phyloP scores from a whole-genome alignment of 2,888 invertebrate genomes.

The Scaptomyza cyrtandrae region DNA sequence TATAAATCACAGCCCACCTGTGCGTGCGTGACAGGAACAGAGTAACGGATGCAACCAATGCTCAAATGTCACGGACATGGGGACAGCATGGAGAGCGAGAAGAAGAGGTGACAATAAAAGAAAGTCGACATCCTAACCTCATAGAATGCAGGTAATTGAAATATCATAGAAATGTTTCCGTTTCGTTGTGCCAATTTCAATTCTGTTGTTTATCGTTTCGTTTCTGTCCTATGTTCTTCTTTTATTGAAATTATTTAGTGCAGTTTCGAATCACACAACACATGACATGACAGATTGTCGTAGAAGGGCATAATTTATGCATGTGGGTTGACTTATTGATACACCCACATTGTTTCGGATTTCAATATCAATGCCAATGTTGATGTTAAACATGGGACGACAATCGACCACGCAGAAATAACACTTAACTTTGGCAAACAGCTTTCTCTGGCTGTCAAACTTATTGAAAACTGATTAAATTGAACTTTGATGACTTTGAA shows the following conservation, averaged over 20 bases:
- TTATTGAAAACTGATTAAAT: slow-evolving; percentile 76
- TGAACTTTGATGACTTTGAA: slow-evolving; percentile 77
- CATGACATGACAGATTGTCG: slow-evolving; percentile 71
- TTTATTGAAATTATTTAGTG: slow-evolving; percentile 50
- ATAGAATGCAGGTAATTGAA: slow-evolving; percentile 27
- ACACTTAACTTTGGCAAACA: slow-evolving; percentile 45
- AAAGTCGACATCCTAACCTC: slow-evolving; percentile 38
- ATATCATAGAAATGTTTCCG: slow-evolving; percentile 25
- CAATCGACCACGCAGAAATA: slow-evolving; percentile 23
- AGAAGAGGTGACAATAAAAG: slow-evolving; percentile 18
- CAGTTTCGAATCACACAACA: slow-evolving; percentile 16
- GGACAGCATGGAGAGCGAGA: background rate
- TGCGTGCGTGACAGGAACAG: slow-evolving; percentile 44
- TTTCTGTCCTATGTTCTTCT: background rate
- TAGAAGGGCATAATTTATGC: slow-evolving; percentile 63
- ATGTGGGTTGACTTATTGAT: slow-evolving; percentile 62
- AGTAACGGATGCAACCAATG: slow-evolving; percentile 49
- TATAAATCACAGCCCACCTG: slow-evolving; percentile 59
- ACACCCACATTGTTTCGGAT: slow-evolving; percentile 52
- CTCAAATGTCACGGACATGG: slow-evolving; percentile 41
- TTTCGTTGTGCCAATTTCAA: slow-evolving; percentile 20
- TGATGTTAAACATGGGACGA: slow-evolving; percentile 24
- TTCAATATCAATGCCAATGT: slow-evolving; percentile 78
- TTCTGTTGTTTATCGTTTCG: slow-evolving; percentile 21
- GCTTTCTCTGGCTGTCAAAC: slow-evolving; percentile 8